Percentiles rank a stretch among this genome's conserved stretches.
These are phyloP conservation scores for Callocephalon fimbriatum DNA, from an alignment of 2,113 vertebrate genomes.

Conservation along the genomic window DNA sequence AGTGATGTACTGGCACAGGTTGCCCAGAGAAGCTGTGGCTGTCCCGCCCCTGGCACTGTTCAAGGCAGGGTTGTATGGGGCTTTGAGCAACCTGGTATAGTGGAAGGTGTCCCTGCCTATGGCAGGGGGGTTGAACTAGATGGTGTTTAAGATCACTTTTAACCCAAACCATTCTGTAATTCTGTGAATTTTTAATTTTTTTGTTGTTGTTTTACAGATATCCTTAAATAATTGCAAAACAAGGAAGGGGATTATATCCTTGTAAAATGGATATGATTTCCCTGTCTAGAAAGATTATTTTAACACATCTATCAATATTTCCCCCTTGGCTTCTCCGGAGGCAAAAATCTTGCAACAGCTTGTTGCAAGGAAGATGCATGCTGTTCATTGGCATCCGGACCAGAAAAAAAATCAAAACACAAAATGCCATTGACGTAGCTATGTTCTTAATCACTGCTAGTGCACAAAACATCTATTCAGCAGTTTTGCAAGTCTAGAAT, in stretches of 20 bases:
- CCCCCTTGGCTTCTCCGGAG: slow-evolving; percentile 54
- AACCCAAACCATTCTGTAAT: neutral
- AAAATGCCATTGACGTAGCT: slow-evolving; percentile 69
- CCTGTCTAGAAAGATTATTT: slow-evolving; percentile 58
- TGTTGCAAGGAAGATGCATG: slow-evolving; percentile 68
- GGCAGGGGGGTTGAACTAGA: neutral
- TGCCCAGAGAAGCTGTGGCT: neutral
- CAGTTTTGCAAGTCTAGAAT: slow-evolving; percentile 58
- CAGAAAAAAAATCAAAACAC: slow-evolving; percentile 60
- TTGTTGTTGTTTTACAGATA: neutral
- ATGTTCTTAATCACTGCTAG: slow-evolving; percentile 55
- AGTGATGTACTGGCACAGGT: neutral
- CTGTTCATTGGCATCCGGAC: slow-evolving; percentile 70
- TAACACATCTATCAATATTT: slow-evolving; percentile 57
- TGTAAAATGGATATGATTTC: neutral
- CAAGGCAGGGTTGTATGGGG: neutral
- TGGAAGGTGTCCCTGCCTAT: neutral
- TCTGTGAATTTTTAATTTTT: neutral
- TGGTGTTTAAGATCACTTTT: neutral
- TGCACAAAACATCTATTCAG: slow-evolving; percentile 66
- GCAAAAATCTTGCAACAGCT: slow-evolving; percentile 69
- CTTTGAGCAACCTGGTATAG: neutral
- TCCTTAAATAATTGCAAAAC: neutral
- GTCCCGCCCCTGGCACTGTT: neutral
- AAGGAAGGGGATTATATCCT: neutral